Base-by-base conservation (phyloP, 1,140 invertebrate species). In the Saxidomus purpurata region DNA sequence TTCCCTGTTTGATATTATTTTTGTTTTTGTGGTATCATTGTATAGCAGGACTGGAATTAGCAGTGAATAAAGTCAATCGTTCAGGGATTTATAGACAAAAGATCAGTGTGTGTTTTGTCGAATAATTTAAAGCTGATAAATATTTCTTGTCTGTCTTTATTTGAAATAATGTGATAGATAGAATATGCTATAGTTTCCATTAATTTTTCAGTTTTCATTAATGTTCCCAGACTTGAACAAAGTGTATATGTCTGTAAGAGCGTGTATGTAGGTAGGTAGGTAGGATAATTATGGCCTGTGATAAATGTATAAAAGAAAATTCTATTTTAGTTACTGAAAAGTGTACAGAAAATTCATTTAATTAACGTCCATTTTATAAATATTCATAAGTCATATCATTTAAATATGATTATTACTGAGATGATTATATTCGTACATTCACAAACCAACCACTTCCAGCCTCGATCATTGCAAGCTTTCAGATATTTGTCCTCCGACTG, bases 11-110 rank as follows among this genome's bases (percentile, higher is more conserved):
- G n/a, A n/a, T n/a, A n/a, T n/a, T n/a, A n/a, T n/a, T n/a, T n/a
- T n/a, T n/a, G n/a, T n/a, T n/a, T 95, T 90, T 91, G 94, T 95
- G 31, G 94, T 94, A 38, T 93, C 92, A 38, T 94, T 95, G 84
- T 95, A n/a, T 95, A 94, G 91, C 89, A 93, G 79, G 87, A 82
- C 76, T 47, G 22, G 34, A 55, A 47, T n/a, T 63, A 79, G 76
- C 22, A 9, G 47, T 47, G 40, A 28, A 28, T 79, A 79, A 52
- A 34, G 31, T 36, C 17, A 55, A 49, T 36, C 55, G 67, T 71
- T 40, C 67, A 71, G 19, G 34, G 67, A 71, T 71, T 38, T 38
- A 22, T 13, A 19, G 67, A 38, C 34, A 38, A 38, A 25, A 36
- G 9, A 34, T 71, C 22, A 36, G n/a, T 76, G 71, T 87, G 84